Base-by-base conservation (phyloP, 2,113 vertebrate species). In the Orientallactaga bullata region DNA sequence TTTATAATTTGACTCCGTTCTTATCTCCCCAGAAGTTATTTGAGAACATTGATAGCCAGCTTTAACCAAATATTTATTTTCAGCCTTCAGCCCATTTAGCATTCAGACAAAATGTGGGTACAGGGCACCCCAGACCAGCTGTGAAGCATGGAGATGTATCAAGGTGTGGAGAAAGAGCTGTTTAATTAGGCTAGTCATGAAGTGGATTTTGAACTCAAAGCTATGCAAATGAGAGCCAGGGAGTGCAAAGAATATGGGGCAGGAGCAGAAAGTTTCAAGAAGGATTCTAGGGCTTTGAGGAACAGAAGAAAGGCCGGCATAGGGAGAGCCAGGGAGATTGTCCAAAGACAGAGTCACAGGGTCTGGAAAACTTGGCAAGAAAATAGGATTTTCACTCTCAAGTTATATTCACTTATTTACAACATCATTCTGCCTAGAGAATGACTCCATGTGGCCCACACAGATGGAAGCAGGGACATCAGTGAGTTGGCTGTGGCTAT, bases 1-100 rank as follows among this genome's bases (percentile, higher is more conserved):
- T n/a, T n/a, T n/a, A 79, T 23, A 77, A 91, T 85, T 91, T 69
- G 7, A 86, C 17, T 76, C 77, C 69, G 71, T 65, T 93, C 39
- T 82, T 65, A 2, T 60, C 10, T 74, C 23, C 18, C 3, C 51
- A 74, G 35, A 78, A 85, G 12, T 89, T 72, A 26, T 88, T 86
- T 63, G 60, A 35, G 72, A 28, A 71, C 0, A 11, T 58, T 30
- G 11, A 6, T 78, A 55, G 6, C 87, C 32, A 51, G 1, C 69
- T 65, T 90, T 65, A 32, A 39, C 83, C 37, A 76, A 35, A 76
- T 76, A 74, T 60, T 47, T 58, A 63, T 66, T 85, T 94, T 60
- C 60, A 79, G 84, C 23, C 55, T 17, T 94, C 21, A 66, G n/a
- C 32, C 42, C 10, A 85, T 61, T 84, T 63, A 87, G 16, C 3